Conservation (phyloP, 2,888 invertebrate species). For the Coenonympha arcania region DNA sequence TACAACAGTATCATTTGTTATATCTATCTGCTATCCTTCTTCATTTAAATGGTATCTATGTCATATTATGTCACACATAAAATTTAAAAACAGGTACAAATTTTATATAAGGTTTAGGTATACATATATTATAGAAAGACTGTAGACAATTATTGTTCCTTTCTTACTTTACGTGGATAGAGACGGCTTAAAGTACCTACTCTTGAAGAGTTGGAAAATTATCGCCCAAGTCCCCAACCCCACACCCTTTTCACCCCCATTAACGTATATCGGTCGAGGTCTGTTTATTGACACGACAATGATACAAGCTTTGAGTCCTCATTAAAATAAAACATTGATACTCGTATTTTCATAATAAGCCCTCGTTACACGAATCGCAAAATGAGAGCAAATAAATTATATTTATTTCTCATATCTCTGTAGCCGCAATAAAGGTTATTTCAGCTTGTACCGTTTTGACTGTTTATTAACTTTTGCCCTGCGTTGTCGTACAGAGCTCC, state of each 20-base stretch:
- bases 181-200: too few relatives aligned
- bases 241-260: not conserved
- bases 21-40: too few relatives aligned
- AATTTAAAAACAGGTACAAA: too few relatives aligned
- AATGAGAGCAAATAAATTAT: not conserved
- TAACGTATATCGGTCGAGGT: not conserved
- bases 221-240: not conserved
- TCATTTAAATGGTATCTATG: too few relatives aligned
- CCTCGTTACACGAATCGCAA: not conserved
- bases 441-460: not conserved
- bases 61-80: too few relatives aligned
- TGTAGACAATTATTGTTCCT: too few relatives aligned
- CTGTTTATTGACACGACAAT: slow-evolving; percentile 5
- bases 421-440: slow-evolving; percentile 10
- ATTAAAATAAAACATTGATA: slow-evolving; percentile 16
- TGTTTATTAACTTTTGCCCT: slow-evolving; percentile 5
- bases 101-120: too few relatives aligned
- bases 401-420: not conserved
- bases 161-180: too few relatives aligned
- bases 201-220: too few relatives aligned
- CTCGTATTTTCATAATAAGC: not conserved
- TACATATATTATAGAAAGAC: too few relatives aligned
- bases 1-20: too few relatives aligned
- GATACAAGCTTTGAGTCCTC: slow-evolving; percentile 1
- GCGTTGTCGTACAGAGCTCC: slow-evolving; percentile 8